These are phyloP conservation scores for Quadroppia sp. DNA, from an alignment of 2,888 invertebrate genomes.

Conservation along the genomic window DNA sequence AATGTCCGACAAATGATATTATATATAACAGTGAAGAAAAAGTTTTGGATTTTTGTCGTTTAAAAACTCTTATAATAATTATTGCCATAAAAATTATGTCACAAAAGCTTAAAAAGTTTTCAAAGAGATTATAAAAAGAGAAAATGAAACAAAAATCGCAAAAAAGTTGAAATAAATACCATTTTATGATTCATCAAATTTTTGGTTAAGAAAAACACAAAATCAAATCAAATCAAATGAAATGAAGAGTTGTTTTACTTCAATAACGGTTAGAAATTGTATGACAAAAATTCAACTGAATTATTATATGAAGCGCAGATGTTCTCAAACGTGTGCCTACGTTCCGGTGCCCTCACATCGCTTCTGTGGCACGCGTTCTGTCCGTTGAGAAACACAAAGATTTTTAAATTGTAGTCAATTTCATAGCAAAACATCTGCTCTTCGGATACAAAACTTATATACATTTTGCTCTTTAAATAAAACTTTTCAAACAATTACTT, in stretches of 20 bases:
- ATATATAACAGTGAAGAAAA: not conserved
- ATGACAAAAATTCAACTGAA: not conserved
- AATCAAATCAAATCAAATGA: not conserved
- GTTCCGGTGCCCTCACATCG: not conserved
- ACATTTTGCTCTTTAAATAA: not conserved
- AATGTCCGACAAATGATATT: not conserved
- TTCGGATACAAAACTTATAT: not conserved
- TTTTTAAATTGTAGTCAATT: not conserved
- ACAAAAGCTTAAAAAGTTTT: not conserved
- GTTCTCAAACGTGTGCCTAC: not conserved
- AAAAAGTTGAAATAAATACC: not conserved
- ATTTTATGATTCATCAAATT: not conserved
- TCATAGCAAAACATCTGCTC: not conserved
- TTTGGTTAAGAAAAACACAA: not conserved
- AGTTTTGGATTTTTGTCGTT: not conserved
- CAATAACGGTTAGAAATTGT: not conserved
- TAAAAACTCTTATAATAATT: not conserved
- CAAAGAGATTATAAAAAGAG: not conserved
- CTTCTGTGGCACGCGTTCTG: slow-evolving; percentile 5
- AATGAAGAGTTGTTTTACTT: too few species aligned
- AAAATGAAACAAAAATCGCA: not conserved
- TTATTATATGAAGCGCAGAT: not conserved
- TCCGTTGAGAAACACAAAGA: not conserved
- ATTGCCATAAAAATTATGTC: not conserved
- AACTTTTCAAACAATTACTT: not conserved